Percentiles rank a stretch among this genome's conserved stretches.
phyloP scores from a whole-genome alignment of 2,888 invertebrate genomes.

The Xylota sylvarum region DNA sequence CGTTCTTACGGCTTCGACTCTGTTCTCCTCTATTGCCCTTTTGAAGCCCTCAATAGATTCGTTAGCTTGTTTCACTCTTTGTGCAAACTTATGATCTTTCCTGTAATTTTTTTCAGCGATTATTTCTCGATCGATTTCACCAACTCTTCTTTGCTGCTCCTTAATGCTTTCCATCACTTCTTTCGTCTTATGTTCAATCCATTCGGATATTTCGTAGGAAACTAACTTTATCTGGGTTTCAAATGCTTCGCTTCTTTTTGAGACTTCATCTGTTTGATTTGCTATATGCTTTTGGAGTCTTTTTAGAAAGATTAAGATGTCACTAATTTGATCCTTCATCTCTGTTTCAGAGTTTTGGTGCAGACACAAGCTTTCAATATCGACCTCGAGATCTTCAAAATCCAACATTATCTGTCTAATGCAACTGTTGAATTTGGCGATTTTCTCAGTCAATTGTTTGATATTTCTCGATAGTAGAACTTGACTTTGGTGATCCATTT shows the following conservation, averaged over 20 bases:
- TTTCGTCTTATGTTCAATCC: conserved; percentile 57
- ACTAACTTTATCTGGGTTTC: conserved; percentile 53
- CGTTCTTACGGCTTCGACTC: background rate
- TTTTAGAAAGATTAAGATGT: conserved; percentile 27
- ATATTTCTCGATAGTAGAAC: conserved; percentile 80
- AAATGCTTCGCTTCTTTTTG: conserved; percentile 11
- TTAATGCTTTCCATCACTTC: conserved; percentile 28
- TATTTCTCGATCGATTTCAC: conserved; percentile 47
- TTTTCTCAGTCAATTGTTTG: conserved; percentile 80
- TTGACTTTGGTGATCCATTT: conserved; percentile 80
- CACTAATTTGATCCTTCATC: conserved; percentile 34
- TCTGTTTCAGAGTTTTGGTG: conserved; percentile 54
- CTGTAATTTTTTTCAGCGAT: conserved; percentile 38
- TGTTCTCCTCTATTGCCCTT: conserved; percentile 14
- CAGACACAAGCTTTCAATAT: conserved; percentile 57
- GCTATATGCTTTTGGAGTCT: conserved; percentile 42
- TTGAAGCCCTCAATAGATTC: background rate
- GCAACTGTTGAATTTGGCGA: conserved; percentile 67
- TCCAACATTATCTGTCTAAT: conserved; percentile 49
- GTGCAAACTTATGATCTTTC: conserved; percentile 30
- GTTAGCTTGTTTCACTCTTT: conserved; percentile 15
- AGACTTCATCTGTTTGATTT: conserved; percentile 27
- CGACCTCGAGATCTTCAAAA: conserved; percentile 46
- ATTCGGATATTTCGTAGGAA: conserved; percentile 52
- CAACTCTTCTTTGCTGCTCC: conserved; percentile 31